Evolutionary conservation across 2,888 invertebrate genomes (phyloP), one percentile per base, ranked within the genome.

Genomic region (Andrena camellia): DNA sequence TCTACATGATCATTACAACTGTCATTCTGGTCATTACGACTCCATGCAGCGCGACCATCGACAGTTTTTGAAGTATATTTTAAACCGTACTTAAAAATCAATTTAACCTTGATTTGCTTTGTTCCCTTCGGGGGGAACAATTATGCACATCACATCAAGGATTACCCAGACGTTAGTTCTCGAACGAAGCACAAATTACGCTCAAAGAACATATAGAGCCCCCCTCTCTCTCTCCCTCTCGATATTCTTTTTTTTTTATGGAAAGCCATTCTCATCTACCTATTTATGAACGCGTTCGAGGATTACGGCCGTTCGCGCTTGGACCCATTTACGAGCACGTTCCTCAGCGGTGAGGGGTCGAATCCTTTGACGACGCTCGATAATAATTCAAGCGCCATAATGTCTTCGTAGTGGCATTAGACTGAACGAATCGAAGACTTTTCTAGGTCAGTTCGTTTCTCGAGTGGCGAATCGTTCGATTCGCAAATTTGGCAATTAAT

Each of bases 331-430:
- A 79, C 23, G 31, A 71, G 26, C 64, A 52, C 69, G 13, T 70
- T 66, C 23, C 48, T 20, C 29, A 50, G 42, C 48, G 60, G 7
- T 52, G 42, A 54, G 70, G 76, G 69, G 76, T 59, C 17, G 42
- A 59, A 69, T 69, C 77, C 79, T 79, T 79, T 79, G 79, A 79
- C 59, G 33, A 64, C 54, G 50, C 35, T 64, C 76, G 79, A 79
- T 79, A 76, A 79, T 79, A 64, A 69, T 76, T 63, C 76, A 67
- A 75, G 60, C 67, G 78, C 60, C 26, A 42, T 33, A 75, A 75
- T 62, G 31, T 48, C 29, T 52, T 68, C 54, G 33, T 48, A 57
- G 31, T 6, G 62, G 26, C 76, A 31, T 62, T 60, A 33, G 42
- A 67, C 62, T 48, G 62, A 68, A 52, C 35, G 31, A 54, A 35